Conservation (phyloP, 2,797 vertebrate genomes). For the Mormyrus hasselquistii region DNA sequence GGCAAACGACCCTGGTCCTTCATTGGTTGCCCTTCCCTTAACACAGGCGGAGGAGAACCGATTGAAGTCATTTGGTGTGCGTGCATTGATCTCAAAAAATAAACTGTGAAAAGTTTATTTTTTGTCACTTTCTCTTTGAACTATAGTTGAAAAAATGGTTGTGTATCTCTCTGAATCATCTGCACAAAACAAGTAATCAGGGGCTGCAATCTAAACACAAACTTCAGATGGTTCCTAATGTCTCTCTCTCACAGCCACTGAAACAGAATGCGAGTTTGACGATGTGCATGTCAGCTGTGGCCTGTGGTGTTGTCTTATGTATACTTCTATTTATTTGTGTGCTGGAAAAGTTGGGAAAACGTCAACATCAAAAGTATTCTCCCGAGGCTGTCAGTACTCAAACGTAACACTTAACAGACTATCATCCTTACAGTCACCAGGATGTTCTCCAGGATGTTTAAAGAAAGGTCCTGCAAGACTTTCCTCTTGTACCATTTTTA, state of each 20-base stretch:
- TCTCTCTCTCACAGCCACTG: background rate
- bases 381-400: constrained; percentile 1
- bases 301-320: background rate
- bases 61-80: background rate
- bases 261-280: background rate
- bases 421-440: background rate
- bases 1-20: background rate
- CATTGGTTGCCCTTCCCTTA: background rate
- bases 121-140: constrained; percentile 1
- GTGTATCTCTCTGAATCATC: background rate
- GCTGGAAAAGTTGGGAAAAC: background rate
- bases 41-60: background rate
- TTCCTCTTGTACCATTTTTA: constrained; percentile 8
- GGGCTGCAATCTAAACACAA: constrained; percentile 15
- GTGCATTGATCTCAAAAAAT: background rate
- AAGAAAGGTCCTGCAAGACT: background rate
- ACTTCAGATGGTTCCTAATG: constrained; percentile 6
- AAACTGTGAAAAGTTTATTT: background rate
- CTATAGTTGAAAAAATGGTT: background rate
- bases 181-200: constrained; percentile 19
- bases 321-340: constrained; percentile 10
- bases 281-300: background rate
- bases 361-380: constrained; percentile 2
- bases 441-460: background rate
- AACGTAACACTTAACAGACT: background rate